Conservation (phyloP, 2,888 invertebrate genomes). For the Brachylomia viminalis region DNA sequence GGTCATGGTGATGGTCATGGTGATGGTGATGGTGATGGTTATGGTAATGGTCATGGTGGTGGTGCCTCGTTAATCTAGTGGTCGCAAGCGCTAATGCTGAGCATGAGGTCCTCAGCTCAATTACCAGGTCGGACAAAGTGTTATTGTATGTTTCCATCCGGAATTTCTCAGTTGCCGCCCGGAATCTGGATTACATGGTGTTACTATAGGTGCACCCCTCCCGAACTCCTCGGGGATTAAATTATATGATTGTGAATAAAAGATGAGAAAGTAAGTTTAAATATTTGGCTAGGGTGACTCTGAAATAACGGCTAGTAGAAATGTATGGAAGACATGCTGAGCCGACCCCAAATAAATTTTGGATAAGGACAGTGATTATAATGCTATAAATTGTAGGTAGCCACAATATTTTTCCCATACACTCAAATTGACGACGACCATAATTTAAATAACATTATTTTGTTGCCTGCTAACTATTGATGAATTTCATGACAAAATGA, state of each 20-base stretch:
- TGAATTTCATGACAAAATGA: not conserved
- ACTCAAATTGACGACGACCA: not conserved
- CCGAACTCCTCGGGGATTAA: not conserved
- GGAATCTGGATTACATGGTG: not conserved
- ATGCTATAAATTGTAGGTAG: not conserved
- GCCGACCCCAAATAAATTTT: not conserved
- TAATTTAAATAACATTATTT: not conserved
- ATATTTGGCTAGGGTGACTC: not conserved
- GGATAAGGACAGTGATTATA: not conserved
- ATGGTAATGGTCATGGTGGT: too few relatives aligned
- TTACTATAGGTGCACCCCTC: not conserved
- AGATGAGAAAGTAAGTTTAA: not conserved
- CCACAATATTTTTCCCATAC: not conserved
- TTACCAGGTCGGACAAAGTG: not conserved
- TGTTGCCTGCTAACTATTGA: not conserved
- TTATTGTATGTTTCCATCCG: not conserved
- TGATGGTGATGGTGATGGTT: too few relatives aligned
- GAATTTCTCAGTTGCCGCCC: not conserved
- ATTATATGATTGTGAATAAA: too few relatives aligned
- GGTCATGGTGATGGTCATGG: too few relatives aligned
- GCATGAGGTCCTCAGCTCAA: not conserved
- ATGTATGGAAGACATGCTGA: not conserved
- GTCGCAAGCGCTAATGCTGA: not conserved
- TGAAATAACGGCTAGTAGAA: not conserved
- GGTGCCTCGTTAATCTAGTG: not conserved